phyloP scores from a whole-genome alignment of 2,888 invertebrate species.

The Catocala fraxini region DNA sequence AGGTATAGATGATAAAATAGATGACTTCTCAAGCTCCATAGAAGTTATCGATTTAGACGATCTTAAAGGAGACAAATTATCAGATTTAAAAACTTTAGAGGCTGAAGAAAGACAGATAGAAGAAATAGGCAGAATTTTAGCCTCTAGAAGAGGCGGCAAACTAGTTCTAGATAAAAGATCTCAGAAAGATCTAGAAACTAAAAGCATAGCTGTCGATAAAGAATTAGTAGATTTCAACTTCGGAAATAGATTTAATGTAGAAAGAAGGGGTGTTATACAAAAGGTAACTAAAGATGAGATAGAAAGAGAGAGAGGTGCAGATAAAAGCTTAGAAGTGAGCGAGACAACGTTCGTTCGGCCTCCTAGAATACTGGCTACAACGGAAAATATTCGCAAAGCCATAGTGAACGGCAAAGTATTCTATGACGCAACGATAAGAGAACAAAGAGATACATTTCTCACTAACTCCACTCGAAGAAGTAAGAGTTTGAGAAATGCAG shows the following conservation, averaged over 20 bases:
- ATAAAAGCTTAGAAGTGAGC: constrained; percentile 81
- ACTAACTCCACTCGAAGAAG: constrained; percentile 65
- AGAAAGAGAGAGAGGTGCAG: constrained; percentile 68
- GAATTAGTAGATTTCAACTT: constrained; percentile 76
- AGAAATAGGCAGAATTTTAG: constrained; percentile 80
- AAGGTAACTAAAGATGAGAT: constrained; percentile 81
- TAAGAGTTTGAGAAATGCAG: constrained; percentile 50
- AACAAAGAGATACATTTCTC: constrained; percentile 68
- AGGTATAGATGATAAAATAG: constrained; percentile 81
- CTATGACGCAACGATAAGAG: constrained; percentile 80
- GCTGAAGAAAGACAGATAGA: constrained; percentile 85
- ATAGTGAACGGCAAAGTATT: constrained; percentile 82
- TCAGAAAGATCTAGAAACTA: constrained; percentile 75
- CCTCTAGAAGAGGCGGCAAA: constrained; percentile 74
- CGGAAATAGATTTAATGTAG: constrained; percentile 73
- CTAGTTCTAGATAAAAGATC: constrained; percentile 77
- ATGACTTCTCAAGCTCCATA: constrained; percentile 76
- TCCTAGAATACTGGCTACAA: constrained; percentile 76
- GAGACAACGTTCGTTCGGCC: constrained; percentile 81
- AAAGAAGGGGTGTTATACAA: constrained; percentile 75
- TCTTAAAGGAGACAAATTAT: constrained; percentile 69
- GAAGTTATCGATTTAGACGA: constrained; percentile 83
- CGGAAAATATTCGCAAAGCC: constrained; percentile 79
- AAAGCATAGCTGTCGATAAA: constrained; percentile 75
- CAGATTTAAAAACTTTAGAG: constrained; percentile 77